These are phyloP conservation scores for Astur gentilis DNA, from an alignment of 2,113 vertebrate species.

Conservation along the genomic window DNA sequence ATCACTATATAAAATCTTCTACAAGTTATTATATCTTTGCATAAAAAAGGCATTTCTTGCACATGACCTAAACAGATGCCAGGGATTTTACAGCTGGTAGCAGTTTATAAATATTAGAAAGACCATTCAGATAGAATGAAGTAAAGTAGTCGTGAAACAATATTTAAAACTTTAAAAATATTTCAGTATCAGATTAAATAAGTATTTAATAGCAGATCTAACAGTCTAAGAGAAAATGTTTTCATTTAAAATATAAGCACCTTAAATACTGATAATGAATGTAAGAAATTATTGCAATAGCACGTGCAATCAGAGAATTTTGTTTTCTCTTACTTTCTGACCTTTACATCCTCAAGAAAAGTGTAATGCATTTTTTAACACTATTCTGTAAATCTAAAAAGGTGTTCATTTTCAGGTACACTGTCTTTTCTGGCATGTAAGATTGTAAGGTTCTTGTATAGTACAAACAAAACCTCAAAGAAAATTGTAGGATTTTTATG, in stretches of 20 bases:
- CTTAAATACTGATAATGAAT: not conserved
- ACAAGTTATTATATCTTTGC: not conserved
- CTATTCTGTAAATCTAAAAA: conserved; percentile 21
- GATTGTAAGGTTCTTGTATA: conserved; percentile 64
- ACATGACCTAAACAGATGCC: not conserved
- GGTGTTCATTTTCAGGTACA: conserved; percentile 53
- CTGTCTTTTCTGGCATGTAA: conserved; percentile 57
- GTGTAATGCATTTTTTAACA: not conserved
- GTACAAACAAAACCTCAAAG: conserved; percentile 33
- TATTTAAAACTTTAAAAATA: conserved; percentile 3
- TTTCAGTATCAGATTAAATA: not conserved
- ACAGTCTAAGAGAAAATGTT: not conserved
- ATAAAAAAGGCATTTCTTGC: not conserved
- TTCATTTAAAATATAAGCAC: not conserved
- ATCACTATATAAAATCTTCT: not conserved
- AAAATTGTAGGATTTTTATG: conserved; percentile 48
- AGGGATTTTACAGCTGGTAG: not conserved
- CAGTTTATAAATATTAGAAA: not conserved
- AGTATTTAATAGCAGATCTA: not conserved
- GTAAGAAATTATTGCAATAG: not conserved
- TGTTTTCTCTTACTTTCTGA: conserved; percentile 26
- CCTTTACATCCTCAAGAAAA: conserved; percentile 16
- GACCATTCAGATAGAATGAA: not conserved
- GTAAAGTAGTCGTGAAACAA: not conserved
- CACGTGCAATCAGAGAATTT: not conserved